These are phyloP conservation scores for Eupithecia insigniata DNA, from an alignment of 2,888 invertebrate genomes.

Conservation along the genomic window DNA sequence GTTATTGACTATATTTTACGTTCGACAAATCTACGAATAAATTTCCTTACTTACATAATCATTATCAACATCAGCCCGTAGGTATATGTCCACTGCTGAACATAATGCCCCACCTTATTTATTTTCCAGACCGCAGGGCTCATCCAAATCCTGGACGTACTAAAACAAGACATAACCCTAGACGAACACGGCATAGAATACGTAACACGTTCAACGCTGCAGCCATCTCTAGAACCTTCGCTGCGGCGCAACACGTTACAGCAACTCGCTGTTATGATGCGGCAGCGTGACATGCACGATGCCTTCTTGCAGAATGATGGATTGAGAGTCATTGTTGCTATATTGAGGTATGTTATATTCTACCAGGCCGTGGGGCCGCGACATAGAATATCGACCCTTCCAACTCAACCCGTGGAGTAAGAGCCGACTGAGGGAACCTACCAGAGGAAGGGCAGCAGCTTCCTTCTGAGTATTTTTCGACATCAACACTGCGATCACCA, in stretches of 20 bases:
- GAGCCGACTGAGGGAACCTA: no score
- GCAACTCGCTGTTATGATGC: constrained; percentile 87
- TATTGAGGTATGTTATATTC: constrained; percentile 65
- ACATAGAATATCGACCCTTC: no score
- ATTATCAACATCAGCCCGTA: no score
- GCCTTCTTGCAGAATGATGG: constrained; percentile 85
- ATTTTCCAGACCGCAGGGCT: constrained; percentile 67
- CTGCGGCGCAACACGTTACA: constrained; percentile 87
- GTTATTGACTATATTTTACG: neutral
- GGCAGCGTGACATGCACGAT: constrained; percentile 85
- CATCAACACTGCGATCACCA: no score
- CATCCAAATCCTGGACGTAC: constrained; percentile 72
- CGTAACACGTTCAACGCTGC: constrained; percentile 45
- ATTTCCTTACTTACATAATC: no score
- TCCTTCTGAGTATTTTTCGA: no score
- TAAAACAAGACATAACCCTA: constrained; percentile 73
- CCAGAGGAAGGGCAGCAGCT: no score
- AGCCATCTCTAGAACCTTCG: constrained; percentile 84
- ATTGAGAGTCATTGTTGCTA: constrained; percentile 73
- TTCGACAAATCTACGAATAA: neutral
- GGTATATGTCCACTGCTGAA: no score
- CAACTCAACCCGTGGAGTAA: no score
- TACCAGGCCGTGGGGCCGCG: no score
- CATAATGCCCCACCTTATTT: neutral
- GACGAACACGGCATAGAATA: constrained; percentile 63